Evolutionary conservation across 1,140 invertebrate genomes (phyloP).

Genomic region (Diorhabda sublineata): DNA sequence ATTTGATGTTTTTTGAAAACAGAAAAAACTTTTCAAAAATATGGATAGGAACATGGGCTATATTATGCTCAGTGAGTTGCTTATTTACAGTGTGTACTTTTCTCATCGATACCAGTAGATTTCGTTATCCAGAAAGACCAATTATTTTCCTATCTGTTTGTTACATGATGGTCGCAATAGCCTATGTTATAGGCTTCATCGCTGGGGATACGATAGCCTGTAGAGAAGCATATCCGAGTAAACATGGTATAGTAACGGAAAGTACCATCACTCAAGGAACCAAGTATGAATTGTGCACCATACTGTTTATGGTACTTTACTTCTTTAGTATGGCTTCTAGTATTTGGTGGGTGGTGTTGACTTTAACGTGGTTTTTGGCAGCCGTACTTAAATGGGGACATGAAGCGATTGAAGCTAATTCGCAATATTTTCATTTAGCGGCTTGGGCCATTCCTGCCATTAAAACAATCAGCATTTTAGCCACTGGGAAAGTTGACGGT

Average conservation of each 20-base stretch:
- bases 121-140: slow-evolving; percentile 94
- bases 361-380: slow-evolving; percentile 96
- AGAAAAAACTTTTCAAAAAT: slow-evolving; percentile 77
- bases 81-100: slow-evolving; percentile 94
- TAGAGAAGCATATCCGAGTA: slow-evolving; percentile 74
- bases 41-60: slow-evolving; percentile 94
- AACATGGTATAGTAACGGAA: slow-evolving; percentile 63
- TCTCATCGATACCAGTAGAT: slow-evolving; percentile 85
- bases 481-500: slow-evolving; percentile 96
- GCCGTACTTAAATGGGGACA: slow-evolving; percentile 99
- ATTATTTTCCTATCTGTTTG: slow-evolving; percentile 98
- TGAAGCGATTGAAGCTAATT: slow-evolving; percentile 96
- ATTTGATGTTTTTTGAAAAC: slow-evolving; percentile 87
- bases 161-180: slow-evolving; percentile 89
- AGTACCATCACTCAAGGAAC: slow-evolving; percentile 89
- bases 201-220: slow-evolving; percentile 85
- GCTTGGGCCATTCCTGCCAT: slow-evolving; percentile 91
- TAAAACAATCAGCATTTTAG: slow-evolving; percentile 88
- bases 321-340: slow-evolving; percentile 97
- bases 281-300: slow-evolving; percentile 86
- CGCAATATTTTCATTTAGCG: slow-evolving; percentile 95
- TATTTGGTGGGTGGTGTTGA: slow-evolving; percentile 97
- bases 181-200: slow-evolving; percentile 88
- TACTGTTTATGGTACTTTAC: slow-evolving; percentile 96
- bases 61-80: slow-evolving; percentile 85